phyloP scores from a whole-genome alignment of 2,113 vertebrate genomes.

The Rana temporaria region DNA sequence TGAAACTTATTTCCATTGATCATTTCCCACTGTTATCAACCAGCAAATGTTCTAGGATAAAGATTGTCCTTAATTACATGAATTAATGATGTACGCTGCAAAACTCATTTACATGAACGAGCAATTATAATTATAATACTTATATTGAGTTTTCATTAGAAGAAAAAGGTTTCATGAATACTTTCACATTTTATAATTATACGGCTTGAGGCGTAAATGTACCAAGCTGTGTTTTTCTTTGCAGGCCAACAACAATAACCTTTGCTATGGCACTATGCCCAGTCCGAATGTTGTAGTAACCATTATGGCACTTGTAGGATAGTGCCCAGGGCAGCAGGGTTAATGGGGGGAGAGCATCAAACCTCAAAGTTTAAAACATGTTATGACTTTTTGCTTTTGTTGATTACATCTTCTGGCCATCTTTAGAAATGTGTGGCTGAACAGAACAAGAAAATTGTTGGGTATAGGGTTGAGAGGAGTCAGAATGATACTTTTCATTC shows the following conservation, averaged over 20 bases:
- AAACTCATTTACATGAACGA: constrained; percentile 55
- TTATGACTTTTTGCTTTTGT: too few species aligned
- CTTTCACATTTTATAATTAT: constrained; percentile 47
- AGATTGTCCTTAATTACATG: constrained; percentile 57
- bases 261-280: too few species aligned
- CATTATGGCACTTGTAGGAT: too few species aligned
- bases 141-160: constrained; percentile 57
- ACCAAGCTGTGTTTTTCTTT: constrained; percentile 17
- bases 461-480: too few species aligned
- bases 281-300: too few species aligned
- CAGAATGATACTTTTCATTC: too few species aligned
- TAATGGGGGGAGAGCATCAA: too few species aligned
- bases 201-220: constrained; percentile 1
- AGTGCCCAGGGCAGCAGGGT: too few species aligned
- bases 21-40: constrained; percentile 52
- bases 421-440: too few species aligned
- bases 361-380: too few species aligned
- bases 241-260: not conserved
- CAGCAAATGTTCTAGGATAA: constrained; percentile 41
- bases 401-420: too few species aligned
- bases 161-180: constrained; percentile 47
- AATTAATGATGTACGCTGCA: constrained; percentile 51
- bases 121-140: constrained; percentile 57
- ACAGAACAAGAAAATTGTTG: too few species aligned
- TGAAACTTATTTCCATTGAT: constrained; percentile 51